A percentile compares a stretch with the other conserved stretches of the same genome.
Evolutionary conservation across 1,140 invertebrate species (phyloP).

Genomic region (Cylas formicarius): DNA sequence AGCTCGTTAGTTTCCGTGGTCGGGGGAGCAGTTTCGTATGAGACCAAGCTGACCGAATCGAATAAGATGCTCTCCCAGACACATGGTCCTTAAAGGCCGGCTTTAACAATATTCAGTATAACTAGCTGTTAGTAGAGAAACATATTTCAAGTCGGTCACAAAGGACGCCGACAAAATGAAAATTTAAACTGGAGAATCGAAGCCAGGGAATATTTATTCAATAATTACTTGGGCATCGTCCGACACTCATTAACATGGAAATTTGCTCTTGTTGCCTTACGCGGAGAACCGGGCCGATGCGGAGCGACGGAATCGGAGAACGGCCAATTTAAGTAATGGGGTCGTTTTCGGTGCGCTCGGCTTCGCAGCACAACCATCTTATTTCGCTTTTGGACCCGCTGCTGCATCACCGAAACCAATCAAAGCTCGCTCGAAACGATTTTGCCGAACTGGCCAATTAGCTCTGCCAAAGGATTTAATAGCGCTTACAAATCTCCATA

Average conservation of each 20-base stretch:
- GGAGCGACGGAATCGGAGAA: too few relatives aligned
- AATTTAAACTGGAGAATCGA: conserved; percentile 31
- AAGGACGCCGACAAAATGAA: conserved; percentile 28
- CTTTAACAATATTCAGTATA: conserved; percentile 28
- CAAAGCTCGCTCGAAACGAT: conserved; percentile 1
- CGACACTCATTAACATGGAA: conserved; percentile 23
- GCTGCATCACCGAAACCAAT: conserved; percentile 3
- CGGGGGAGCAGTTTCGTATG: too few relatives aligned
- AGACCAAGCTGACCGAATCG: too few relatives aligned
- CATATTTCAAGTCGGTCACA: conserved; percentile 28
- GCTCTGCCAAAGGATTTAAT: not conserved
- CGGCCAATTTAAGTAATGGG: conserved; percentile 7
- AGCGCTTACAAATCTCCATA: too few relatives aligned
- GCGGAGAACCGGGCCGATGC: conserved; percentile 2
- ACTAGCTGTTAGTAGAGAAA: conserved; percentile 28
- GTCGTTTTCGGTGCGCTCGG: too few relatives aligned
- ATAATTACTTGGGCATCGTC: conserved; percentile 21
- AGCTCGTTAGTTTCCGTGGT: too few relatives aligned
- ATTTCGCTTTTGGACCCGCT: not conserved
- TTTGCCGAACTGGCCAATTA: conserved; percentile 4
- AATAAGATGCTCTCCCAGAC: too few relatives aligned
- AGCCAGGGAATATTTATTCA: conserved; percentile 20
- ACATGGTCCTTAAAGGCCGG: conserved; percentile 20
- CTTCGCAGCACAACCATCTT: not conserved
- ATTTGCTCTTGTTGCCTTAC: conserved; percentile 16